Base-by-base conservation (phyloP, 2,888 invertebrate genomes). In the Opisthograptis luteolata region DNA sequence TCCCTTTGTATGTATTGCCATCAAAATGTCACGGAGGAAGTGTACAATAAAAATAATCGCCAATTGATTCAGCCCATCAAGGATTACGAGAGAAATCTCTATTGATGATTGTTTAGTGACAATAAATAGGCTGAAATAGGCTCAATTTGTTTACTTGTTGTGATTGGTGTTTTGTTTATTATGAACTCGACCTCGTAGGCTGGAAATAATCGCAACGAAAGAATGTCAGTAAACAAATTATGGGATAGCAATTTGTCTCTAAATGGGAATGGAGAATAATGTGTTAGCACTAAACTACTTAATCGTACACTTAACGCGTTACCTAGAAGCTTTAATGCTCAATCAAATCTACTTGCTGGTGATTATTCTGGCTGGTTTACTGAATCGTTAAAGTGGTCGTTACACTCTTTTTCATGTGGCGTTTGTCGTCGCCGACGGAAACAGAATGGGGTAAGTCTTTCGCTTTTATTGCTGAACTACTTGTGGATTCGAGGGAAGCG, bases 401-500 rank as follows among this genome's bases (percentile, higher is more conserved):
- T 85, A 81, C 80, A 72, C 76, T 83, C 76, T 84, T 86, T 87
- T 91, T 89, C 87, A 88, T 90, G 90, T 87, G 89, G 80, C 70
- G 81, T 76, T 69, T 68, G 73, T 66, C 70, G 68, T 66, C 70
- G 68, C 55, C 73, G 70, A 59, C 73, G 76, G 72, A 71, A 76
- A 73, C 84, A 92, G 92, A 92, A 92, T 84, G 92, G 92, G 91
- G 92, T 92, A 87, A 92, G 92, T 83, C 61, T 51, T 60, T 57
- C 43, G 42, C 57, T 76, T 83, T 85, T 84, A 84, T 81, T 77
- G 64, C 70, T 62, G 55, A 60, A 69, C 74, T 79, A 81, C 83
- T 85, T 85, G 84, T 85, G 70, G 81, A 81, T 82, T 82, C 77
- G 68, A 71, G 66, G 64, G 70, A 76, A 72, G 46, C 39, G 46